Base-by-base conservation (phyloP, 1,140 invertebrate genomes). In the Pseudoatta argentina region DNA sequence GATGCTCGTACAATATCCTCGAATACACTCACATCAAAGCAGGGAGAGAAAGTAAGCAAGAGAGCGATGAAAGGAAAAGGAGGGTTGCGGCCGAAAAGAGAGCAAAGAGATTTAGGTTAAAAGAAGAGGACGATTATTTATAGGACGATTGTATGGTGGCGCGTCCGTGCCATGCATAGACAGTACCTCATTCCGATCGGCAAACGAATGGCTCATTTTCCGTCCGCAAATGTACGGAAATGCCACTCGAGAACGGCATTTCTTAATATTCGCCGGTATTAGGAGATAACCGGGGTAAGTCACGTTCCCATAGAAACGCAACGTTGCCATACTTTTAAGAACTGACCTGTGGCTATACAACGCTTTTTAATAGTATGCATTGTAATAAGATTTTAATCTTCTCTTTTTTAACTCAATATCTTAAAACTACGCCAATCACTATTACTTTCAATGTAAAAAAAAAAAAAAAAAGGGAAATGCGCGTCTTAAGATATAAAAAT, bases 81-180 rank as follows among this genome's bases (percentile, higher is more conserved):
- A 89, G 89, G 77, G 85, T 85, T 57, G 88, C 67, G 27, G 48
- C 24, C 18, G 34, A 63, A 30, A 75, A 57, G 44, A 18, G 48
- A 86, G 64, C 55, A 71, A 63, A 27, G 44, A 30, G 72, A 27
- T 75, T 73, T 69, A 79, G 48, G 75, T 39, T 69, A 64, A 77
- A 53, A 76, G 67, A 66, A 71, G 30, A 55, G 75, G 81, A 88
- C 86, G 91, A 94, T 94, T 94, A 94, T 94, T 94, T 94, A 94
- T 94, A 89, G 92, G 90, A 86, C 85, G 87, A 91, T 86, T 85
- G 90, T 86, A 91, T 66, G 88, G 88, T 91, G 91, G 91, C 91
- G 93, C 93, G 93, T 91, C 88, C 94, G 94, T 94, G 94, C 93
- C 91, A 92, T 94, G 94, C 94, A 94, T 94, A 92, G 93, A 94